Evolutionary conservation across 2,888 invertebrate species (phyloP).

Genomic region (Latheticus oryzae): DNA sequence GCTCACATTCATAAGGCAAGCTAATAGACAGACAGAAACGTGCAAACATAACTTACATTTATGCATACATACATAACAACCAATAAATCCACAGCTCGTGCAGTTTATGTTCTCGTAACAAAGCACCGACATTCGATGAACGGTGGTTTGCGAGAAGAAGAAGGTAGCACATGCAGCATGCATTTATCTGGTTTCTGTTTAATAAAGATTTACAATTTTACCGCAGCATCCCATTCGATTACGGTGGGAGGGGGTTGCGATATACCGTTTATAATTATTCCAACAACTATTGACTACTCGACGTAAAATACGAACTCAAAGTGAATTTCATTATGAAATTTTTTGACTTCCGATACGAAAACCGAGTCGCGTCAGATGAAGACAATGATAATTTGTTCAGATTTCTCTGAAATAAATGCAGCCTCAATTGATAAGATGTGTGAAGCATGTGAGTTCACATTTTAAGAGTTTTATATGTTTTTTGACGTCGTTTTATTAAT

Average conservation of each 20-base stretch:
- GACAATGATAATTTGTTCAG: too few relatives aligned
- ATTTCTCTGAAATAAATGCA: too few relatives aligned
- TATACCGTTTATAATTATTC: constrained; percentile 35
- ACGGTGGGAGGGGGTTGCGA: constrained; percentile 61
- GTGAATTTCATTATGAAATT: too few relatives aligned
- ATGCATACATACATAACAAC: constrained; percentile 37
- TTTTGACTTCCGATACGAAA: too few relatives aligned
- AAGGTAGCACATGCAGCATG: constrained; percentile 30
- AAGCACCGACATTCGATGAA: constrained; percentile 31
- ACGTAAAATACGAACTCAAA: constrained; percentile 41
- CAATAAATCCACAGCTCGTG: constrained; percentile 28
- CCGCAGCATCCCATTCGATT: constrained; percentile 58
- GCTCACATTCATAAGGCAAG: constrained; percentile 46
- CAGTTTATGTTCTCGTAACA: constrained; percentile 24
- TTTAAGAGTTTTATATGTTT: too few relatives aligned
- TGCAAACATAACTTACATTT: constrained; percentile 34
- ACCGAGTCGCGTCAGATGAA: too few relatives aligned
- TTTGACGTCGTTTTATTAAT: too few relatives aligned
- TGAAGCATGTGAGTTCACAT: constrained; percentile 4
- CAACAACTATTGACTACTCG: constrained; percentile 28
- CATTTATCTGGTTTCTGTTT: too few relatives aligned
- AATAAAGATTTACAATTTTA: constrained; percentile 58
- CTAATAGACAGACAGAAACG: constrained; percentile 44
- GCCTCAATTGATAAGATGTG: constrained; percentile 19
- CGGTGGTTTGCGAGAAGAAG: constrained; percentile 20